Conservation (phyloP, 2,888 invertebrate species). For the Chironomus tentans region DNA sequence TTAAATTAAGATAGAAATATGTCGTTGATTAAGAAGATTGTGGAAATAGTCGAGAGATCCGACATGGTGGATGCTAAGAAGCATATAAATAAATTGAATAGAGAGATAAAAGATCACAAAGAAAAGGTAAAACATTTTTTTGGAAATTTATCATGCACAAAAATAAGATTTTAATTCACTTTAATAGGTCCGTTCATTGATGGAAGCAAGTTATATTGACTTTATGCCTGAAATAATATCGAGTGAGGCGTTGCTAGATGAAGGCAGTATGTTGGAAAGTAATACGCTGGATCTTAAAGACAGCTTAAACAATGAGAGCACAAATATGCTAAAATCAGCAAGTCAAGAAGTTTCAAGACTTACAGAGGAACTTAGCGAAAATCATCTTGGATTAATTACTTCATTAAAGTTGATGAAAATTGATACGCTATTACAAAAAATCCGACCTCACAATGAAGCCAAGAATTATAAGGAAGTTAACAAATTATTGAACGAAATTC, state of each 20-base stretch:
- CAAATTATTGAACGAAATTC: slow-evolving; percentile 36
- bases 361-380: slow-evolving; percentile 47
- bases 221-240: slow-evolving; percentile 38
- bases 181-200: slow-evolving; percentile 22
- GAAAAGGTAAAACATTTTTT: slow-evolving; percentile 32
- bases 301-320: slow-evolving; percentile 51
- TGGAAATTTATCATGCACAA: not conserved
- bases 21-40: slow-evolving; percentile 31
- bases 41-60: slow-evolving; percentile 30
- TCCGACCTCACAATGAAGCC: slow-evolving; percentile 37
- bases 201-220: slow-evolving; percentile 39
- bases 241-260: slow-evolving; percentile 37
- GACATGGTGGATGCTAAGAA: slow-evolving; percentile 33
- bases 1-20: slow-evolving; percentile 1
- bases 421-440: slow-evolving; percentile 42
- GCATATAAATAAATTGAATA: slow-evolving; percentile 35
- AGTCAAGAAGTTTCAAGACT: slow-evolving; percentile 51
- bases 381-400: slow-evolving; percentile 46
- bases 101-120: slow-evolving; percentile 37
- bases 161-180: not conserved
- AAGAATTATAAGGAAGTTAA: slow-evolving; percentile 37
- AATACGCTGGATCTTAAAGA: slow-evolving; percentile 36
- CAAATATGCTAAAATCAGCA: slow-evolving; percentile 51
- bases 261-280: slow-evolving; percentile 34
- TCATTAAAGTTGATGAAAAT: slow-evolving; percentile 42